Conservation (phyloP, 1,140 invertebrate species). For the Euwallacea fornicatus region DNA sequence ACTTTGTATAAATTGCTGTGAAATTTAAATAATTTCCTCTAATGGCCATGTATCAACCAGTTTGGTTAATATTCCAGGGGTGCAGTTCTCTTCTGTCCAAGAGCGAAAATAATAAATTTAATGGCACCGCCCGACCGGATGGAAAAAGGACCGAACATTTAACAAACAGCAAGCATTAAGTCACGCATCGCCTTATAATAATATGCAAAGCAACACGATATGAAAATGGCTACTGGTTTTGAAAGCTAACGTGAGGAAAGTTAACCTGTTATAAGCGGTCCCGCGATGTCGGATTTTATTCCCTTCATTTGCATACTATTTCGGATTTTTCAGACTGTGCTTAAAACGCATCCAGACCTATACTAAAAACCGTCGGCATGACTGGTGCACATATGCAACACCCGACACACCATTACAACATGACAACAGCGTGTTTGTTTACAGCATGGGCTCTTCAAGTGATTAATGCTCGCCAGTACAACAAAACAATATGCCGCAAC, state of each 20-base stretch:
- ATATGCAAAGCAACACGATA: constrained; percentile 33
- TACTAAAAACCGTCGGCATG: no score
- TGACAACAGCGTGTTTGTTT: constrained; percentile 30
- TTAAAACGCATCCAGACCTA: background rate
- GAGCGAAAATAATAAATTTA: constrained; percentile 8
- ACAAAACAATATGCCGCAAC: constrained; percentile 33
- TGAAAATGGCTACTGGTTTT: constrained; percentile 36
- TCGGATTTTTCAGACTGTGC: constrained; percentile 6
- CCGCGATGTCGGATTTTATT: constrained; percentile 25
- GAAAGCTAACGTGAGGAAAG: constrained; percentile 30
- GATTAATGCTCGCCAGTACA: constrained; percentile 32
- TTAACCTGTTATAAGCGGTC: constrained; percentile 30
- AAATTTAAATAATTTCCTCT: constrained; percentile 6
- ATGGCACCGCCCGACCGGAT: constrained; percentile 1
- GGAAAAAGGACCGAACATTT: constrained; percentile 13
- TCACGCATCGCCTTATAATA: constrained; percentile 30
- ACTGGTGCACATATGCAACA: no score
- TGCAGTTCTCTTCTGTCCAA: no score
- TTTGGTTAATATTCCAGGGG: no score
- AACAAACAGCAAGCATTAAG: constrained; percentile 24
- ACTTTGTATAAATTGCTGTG: constrained; percentile 20
- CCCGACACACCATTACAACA: no score
- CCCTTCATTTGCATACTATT: constrained; percentile 20
- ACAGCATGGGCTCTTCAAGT: constrained; percentile 22
- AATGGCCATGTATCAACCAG: no score